Percentiles rank a stretch among this genome's conserved stretches.
Evolutionary conservation across 2,113 vertebrate genomes (phyloP).

Genomic region (Tychaedon coryphoeus): DNA sequence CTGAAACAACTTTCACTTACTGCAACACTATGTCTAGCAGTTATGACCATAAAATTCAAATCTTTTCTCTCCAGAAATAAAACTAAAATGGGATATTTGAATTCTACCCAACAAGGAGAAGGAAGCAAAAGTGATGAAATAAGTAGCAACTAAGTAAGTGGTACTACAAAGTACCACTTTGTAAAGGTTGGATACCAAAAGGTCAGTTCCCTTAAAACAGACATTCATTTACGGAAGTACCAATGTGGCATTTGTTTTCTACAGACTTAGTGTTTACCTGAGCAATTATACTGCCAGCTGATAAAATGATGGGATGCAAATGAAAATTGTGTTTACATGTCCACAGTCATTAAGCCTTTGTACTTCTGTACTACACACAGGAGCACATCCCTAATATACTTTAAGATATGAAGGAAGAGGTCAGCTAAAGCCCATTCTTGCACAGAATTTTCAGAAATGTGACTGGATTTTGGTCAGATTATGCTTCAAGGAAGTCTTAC

Average conservation of each 20-base stretch:
- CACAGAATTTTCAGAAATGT: background rate
- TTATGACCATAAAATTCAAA: background rate
- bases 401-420: background rate
- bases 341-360: background rate
- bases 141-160: no score
- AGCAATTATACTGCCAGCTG: background rate
- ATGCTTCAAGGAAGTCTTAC: background rate
- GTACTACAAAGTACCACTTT: no score
- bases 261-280: background rate
- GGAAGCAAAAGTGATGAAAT: no score
- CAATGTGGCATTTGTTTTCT: background rate
- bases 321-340: background rate
- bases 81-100: background rate
- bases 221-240: background rate
- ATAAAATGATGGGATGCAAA: background rate
- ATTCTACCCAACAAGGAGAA: no score
- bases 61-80: background rate
- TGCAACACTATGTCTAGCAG: background rate
- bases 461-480: background rate
- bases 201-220: no score
- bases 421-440: background rate
- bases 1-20: background rate
- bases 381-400: background rate
- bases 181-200: no score
- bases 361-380: no score